Percentiles rank a stretch among this genome's conserved stretches.
phyloP scores from a whole-genome alignment of 2,113 vertebrate species.

The Prionailurus viverrinus region DNA sequence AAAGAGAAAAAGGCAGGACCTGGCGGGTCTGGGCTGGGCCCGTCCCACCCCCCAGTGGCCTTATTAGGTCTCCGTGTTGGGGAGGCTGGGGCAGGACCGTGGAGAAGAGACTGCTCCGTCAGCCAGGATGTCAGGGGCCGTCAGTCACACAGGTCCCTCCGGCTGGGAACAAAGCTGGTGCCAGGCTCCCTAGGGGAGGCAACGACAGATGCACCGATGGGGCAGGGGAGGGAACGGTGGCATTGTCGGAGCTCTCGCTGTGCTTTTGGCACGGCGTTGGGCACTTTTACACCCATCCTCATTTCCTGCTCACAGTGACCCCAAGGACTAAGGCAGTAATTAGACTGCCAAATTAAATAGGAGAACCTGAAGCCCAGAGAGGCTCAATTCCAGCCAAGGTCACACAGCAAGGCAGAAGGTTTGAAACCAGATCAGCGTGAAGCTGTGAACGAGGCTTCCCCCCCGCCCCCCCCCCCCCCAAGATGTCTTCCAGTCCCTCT shows the following conservation, averaged over 20 bases:
- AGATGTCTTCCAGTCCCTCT: not conserved
- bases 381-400: not conserved
- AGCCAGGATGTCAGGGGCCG: not conserved
- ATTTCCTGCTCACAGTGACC: not conserved
- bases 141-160: not conserved
- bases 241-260: not conserved
- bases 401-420: conserved; percentile 10
- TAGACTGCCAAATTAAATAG: not conserved
- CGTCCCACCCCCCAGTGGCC: not conserved
- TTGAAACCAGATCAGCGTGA: not conserved
- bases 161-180: not conserved
- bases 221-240: not conserved
- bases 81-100: not conserved
- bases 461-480: fast-evolving
- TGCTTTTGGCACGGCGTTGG: not conserved
- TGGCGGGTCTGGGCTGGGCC: not conserved
- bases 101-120: not conserved
- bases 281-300: not conserved
- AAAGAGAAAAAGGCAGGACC: not conserved
- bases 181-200: conserved; percentile 36
- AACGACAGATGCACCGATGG: not conserved
- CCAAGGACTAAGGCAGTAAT: not conserved
- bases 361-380: conserved; percentile 5
- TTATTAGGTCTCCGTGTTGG: not conserved
- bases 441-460: not conserved